A percentile compares a stretch with the other conserved stretches of the same genome.
These are phyloP conservation scores for Cavia aperea DNA, from an alignment of 2,113 vertebrate species.

Conservation along the genomic window DNA sequence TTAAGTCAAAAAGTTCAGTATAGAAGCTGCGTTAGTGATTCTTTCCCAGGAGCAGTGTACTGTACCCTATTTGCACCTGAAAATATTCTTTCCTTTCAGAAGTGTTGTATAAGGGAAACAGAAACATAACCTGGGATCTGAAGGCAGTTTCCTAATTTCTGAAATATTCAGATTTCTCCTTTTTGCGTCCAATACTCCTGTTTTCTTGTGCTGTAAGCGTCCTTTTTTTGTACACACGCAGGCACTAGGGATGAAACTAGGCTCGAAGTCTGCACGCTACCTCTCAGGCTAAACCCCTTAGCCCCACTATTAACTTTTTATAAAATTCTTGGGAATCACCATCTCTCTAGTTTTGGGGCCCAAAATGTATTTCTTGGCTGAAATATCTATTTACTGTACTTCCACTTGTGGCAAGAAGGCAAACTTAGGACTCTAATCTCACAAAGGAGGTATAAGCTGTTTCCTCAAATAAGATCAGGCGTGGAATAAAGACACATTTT, in stretches of 20 bases:
- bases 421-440: not conserved
- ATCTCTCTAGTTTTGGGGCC: not conserved
- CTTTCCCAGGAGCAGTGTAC: not conserved
- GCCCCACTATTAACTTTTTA: not conserved
- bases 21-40: conserved; percentile 6
- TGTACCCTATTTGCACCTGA: not conserved
- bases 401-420: conserved; percentile 11
- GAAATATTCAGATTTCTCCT: not conserved
- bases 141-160: not conserved
- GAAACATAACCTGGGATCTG: not conserved
- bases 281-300: not conserved
- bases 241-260: not conserved
- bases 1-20: conserved; percentile 4
- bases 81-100: conserved; percentile 9
- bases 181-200: not conserved
- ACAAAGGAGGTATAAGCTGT: not conserved
- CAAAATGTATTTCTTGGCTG: conserved; percentile 29
- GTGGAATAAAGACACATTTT: not conserved
- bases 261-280: not conserved
- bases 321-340: conserved; percentile 9
- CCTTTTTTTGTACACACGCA: not conserved
- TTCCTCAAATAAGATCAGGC: conserved; percentile 16
- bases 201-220: not conserved
- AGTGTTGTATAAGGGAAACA: not conserved
- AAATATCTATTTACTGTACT: conserved; percentile 20